phyloP scores from a whole-genome alignment of 2,797 vertebrate genomes.

The Neomorphus geoffroyi region DNA sequence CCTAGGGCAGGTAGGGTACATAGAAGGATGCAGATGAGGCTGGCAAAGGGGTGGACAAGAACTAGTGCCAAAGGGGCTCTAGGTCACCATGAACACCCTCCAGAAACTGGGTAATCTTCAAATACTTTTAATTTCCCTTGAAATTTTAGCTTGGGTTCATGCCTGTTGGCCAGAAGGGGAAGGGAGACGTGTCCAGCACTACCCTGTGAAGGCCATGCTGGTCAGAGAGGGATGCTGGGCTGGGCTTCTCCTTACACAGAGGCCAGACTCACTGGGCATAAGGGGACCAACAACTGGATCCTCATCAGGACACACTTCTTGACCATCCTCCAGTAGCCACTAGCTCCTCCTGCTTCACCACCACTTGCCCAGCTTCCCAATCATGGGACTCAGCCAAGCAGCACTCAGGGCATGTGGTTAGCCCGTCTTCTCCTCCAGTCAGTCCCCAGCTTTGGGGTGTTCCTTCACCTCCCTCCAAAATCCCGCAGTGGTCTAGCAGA shows the following conservation, averaged over 20 bases:
- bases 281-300: neutral
- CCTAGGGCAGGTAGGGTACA: rapidly evolving
- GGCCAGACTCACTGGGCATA: neutral
- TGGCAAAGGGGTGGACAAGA: neutral
- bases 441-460: neutral
- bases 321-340: neutral
- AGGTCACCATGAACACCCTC: neutral
- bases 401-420: neutral
- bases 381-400: rapidly evolving
- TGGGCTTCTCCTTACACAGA: neutral
- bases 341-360: neutral
- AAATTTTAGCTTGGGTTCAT: neutral
- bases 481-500: neutral
- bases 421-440: neutral
- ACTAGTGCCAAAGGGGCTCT: neutral
- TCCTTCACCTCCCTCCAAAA: neutral
- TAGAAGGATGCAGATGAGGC: neutral
- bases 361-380: neutral
- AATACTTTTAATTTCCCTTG: neutral
- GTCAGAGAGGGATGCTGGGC: neutral
- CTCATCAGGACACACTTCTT: neutral
- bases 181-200: neutral
- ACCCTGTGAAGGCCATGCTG: neutral
- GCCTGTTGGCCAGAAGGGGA: neutral
- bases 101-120: neutral